A percentile compares a stretch with the other conserved stretches of the same genome.
Evolutionary conservation across 2,888 invertebrate species (phyloP).

Genomic region (Didymodactylos carnosus): DNA sequence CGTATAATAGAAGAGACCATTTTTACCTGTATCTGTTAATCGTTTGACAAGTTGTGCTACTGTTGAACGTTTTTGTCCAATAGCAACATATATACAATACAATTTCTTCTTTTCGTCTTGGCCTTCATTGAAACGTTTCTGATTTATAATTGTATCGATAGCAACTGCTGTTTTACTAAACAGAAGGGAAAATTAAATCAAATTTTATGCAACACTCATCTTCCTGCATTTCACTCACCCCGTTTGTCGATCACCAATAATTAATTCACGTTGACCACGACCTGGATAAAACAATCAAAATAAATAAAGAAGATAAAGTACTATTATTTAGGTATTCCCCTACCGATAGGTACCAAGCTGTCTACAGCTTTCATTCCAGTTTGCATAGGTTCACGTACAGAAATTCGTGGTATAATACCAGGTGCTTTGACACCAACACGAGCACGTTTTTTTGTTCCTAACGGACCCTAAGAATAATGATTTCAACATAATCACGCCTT

Average conservation of each 20-base stretch:
- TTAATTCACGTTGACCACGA: slow-evolving; percentile 98
- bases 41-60: slow-evolving; percentile 90
- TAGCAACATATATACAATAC: slow-evolving; percentile 96
- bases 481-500: slow-evolving; percentile 16
- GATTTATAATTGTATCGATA: slow-evolving; percentile 97
- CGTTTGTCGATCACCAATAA: slow-evolving; percentile 98
- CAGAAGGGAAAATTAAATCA: no score
- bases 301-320: no score
- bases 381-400: slow-evolving; percentile 98
- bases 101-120: slow-evolving; percentile 90
- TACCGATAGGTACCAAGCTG: slow-evolving; percentile 68
- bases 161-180: slow-evolving; percentile 95
- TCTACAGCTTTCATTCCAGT: slow-evolving; percentile 98
- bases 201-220: no score
- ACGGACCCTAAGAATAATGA: slow-evolving; percentile 38
- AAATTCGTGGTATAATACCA: slow-evolving; percentile 89
- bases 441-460: slow-evolving; percentile 47
- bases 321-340: no score
- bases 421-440: slow-evolving; percentile 45
- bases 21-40: slow-evolving; percentile 39
- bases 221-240: slow-evolving; percentile 46
- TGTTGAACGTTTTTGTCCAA: slow-evolving; percentile 95
- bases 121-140: slow-evolving; percentile 88
- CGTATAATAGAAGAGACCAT: slow-evolving; percentile 17
- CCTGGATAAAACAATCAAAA: no score